Base-by-base conservation (phyloP, 2,888 invertebrate genomes). In the Macrophya annulata region DNA sequence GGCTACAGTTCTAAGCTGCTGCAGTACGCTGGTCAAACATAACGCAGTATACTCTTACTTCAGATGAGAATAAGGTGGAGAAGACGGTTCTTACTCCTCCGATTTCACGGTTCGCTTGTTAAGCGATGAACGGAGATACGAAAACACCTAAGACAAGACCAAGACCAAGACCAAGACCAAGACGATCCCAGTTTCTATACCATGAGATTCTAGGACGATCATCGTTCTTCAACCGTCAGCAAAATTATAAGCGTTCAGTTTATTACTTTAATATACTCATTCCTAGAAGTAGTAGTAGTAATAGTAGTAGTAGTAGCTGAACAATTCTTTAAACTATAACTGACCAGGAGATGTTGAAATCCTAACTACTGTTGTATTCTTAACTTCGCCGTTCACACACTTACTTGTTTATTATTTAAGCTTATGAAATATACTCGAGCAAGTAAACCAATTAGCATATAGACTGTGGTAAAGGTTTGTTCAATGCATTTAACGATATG, bases 41-140 rank as follows among this genome's bases (percentile, higher is more conserved):
- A 68, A 62, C 62, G 62, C 31, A 68, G 37, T 17, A 55, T 17
- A 5, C 17, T n/a, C n/a, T 15, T 17, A 31, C 31, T 68, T 10
- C 68, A 9, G 31, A 62, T 25, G 37, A 25, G 68, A 31, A 68
- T 9, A 31, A 55, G 68, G 12, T 31, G 68, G 37, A 68, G 31
- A 31, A 68, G 55, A 55, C 17, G 25, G 37, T 6, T 43, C 37
- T 68, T n/a, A 21, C 65, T 90, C 90, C 90, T 92, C 91, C 90
- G 92, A 92, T 92, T 92, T 92, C 91, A 92, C 90, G 92, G 90
- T 92, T 89, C 91, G 90, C 89, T 89, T 92, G 92, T 90, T 91
- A 90, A 91, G 90, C 91, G 91, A 92, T 92, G 91, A 91, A 91
- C 91, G 88, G 90, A 90, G 91, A 92, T 91, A 91, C 90, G 90